Evolutionary conservation across 2,888 invertebrate genomes (phyloP).

Genomic region (Ormyrus nitidulus): DNA sequence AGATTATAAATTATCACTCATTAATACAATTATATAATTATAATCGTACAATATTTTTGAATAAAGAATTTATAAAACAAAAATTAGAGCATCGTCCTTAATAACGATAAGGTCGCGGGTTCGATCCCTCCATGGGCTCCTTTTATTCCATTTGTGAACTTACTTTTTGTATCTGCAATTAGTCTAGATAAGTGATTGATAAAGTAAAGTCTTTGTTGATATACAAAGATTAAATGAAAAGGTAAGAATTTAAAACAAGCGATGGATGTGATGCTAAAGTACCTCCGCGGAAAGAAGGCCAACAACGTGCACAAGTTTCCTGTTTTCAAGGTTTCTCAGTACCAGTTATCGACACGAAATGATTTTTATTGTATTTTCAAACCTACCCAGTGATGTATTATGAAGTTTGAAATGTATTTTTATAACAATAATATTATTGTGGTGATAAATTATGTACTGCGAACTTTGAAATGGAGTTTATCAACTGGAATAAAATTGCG

Average conservation of each 20-base stretch:
- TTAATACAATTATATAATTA: too few relatives aligned
- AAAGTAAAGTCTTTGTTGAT: neutral
- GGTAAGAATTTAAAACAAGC: neutral
- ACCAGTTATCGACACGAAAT: conserved; percentile 5
- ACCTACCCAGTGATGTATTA: neutral
- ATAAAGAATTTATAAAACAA: too few relatives aligned
- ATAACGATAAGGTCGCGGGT: conserved; percentile 74
- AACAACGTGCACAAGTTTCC: conserved; percentile 13
- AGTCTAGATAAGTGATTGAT: neutral
- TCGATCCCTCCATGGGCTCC: conserved; percentile 73
- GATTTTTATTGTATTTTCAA: conserved; percentile 5
- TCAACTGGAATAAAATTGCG: neutral
- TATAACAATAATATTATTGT: neutral
- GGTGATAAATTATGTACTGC: too few relatives aligned
- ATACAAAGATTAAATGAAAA: conserved; percentile 3
- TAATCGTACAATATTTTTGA: too few relatives aligned
- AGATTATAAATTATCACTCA: too few relatives aligned
- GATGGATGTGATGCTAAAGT: neutral
- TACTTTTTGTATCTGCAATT: neutral
- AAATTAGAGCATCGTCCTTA: conserved; percentile 73
- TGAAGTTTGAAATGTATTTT: conserved; percentile 18
- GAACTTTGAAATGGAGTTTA: conserved; percentile 23
- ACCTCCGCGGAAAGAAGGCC: conserved; percentile 18
- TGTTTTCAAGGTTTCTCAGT: conserved; percentile 19
- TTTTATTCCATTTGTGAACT: conserved; percentile 30